Conservation (phyloP, 2,113 vertebrate genomes). For the Perca flavescens region DNA sequence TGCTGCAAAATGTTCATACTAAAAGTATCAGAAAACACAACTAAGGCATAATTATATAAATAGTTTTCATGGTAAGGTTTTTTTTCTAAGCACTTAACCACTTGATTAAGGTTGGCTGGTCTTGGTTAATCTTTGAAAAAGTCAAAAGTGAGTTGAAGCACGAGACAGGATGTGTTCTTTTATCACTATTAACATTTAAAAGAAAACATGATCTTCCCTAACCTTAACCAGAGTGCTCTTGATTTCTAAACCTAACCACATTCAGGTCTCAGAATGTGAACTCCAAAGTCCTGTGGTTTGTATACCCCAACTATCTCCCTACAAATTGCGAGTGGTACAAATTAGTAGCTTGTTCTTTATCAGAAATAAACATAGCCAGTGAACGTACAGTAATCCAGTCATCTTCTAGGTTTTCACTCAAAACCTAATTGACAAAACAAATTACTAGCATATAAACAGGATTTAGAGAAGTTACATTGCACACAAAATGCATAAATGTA, state of each 20-base stretch:
- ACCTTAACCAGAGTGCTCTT: background rate
- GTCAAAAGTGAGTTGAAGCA: background rate
- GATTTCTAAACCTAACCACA: background rate
- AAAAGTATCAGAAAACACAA: background rate
- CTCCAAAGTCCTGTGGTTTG: background rate
- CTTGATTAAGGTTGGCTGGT: background rate
- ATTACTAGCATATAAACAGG: background rate
- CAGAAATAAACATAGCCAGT: background rate
- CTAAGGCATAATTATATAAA: background rate
- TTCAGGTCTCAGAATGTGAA: background rate
- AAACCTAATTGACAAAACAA: background rate
- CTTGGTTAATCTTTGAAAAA: background rate
- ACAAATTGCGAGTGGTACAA: background rate
- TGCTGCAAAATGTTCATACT: background rate
- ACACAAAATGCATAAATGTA: background rate
- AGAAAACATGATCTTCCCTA: background rate
- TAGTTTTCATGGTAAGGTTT: background rate
- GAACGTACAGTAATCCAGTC: background rate
- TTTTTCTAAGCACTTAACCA: background rate
- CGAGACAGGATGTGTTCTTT: background rate
- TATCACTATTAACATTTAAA: background rate
- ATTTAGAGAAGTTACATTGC: background rate
- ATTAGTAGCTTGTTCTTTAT: background rate
- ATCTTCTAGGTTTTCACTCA: background rate
- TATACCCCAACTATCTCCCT: background rate